Percentiles rank a stretch among this genome's conserved stretches.
Conservation (phyloP, 2,888 invertebrate genomes). For the Amblyjoppa proteus region DNA sequence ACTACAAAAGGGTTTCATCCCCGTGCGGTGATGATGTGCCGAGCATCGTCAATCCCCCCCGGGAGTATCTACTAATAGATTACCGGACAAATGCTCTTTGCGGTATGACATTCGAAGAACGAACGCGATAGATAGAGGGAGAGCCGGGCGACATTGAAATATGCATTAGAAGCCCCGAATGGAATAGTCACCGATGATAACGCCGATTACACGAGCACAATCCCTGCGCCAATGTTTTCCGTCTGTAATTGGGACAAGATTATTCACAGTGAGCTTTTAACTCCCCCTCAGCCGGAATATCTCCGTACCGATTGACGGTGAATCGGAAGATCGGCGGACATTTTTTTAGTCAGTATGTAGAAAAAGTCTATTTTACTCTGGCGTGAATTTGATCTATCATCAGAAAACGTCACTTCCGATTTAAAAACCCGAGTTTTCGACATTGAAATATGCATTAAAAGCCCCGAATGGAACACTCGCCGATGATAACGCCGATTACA, state of each 20-base stretch:
- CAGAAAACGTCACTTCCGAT: too few relatives aligned
- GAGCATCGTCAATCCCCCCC: constrained; percentile 36
- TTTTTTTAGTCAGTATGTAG: too few relatives aligned
- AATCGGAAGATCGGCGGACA: too few relatives aligned
- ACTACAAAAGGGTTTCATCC: constrained; percentile 83
- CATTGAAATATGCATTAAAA: constrained; percentile 65
- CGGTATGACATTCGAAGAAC: constrained; percentile 54
- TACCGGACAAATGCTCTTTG: constrained; percentile 66
- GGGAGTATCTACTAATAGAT: constrained; percentile 65
- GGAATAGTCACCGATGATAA: constrained; percentile 3
- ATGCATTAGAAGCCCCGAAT: constrained; percentile 53
- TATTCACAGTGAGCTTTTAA: constrained; percentile 15
- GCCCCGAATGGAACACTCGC: constrained; percentile 2
- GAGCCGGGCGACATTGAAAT: constrained; percentile 58
- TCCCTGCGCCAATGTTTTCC: not conserved
- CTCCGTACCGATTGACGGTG: not conserved
- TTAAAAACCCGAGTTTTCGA: not conserved
- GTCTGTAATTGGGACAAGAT: not conserved
- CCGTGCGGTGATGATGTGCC: constrained; percentile 69
- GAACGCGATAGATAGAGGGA: not conserved
- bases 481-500: constrained; percentile 3
- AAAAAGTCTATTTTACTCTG: too few relatives aligned
- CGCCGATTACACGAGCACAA: not conserved
- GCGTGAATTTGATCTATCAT: too few relatives aligned
- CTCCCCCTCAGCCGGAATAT: too few relatives aligned